Evolutionary conservation across 2,113 vertebrate genomes (phyloP), one percentile per base, ranked within the genome.

Genomic region (Electrona antarctica): DNA sequence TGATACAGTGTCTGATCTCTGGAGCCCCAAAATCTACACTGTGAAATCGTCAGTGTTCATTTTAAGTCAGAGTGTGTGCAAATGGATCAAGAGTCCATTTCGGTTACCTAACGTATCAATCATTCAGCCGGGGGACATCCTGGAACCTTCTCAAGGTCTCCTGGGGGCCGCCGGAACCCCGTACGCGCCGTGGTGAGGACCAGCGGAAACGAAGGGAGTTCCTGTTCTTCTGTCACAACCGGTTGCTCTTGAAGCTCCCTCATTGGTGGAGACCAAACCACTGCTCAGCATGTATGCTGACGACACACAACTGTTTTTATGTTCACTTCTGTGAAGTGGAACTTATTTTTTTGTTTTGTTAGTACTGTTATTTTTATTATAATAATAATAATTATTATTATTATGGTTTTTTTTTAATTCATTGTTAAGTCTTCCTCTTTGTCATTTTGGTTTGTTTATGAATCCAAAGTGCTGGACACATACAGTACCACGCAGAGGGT

Each of bases 281-380:
- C 97, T 97, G 95, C 94, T 98, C 96, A 97, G 96, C 95, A 82
- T 68, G 50, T 73, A 82, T 80, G 94, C 97, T 97, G 97, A 98
- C 33, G 33, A 41, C 33, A 41, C 95, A 94, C 94, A 93, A 69
- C 85, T 68, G 4, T 93, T 90, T 88, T 95, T 94, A 93, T 95
- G 95, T 95, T 97, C 96, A 98, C 97, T 99, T 99, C 97, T 97
- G 93, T 98, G 97, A 99, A 98, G 97, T 99, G 94, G 94, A 95
- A 96, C 82, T 94, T 88, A 93, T 84, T 81, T 84, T 83, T 93
- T 87, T 41, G 83, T 81, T 84, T 83, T 73, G 80, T 85, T 79
- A 83, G 81, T 90, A 82, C 89, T 91, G 81, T 93, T 93, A 87
- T 93, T 90, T 77, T 93, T 88, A 84, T 93, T 91, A 93, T 92